These are phyloP conservation scores for Drosophila murphyi DNA, from an alignment of 1,140 invertebrate genomes.

Conservation along the genomic window DNA sequence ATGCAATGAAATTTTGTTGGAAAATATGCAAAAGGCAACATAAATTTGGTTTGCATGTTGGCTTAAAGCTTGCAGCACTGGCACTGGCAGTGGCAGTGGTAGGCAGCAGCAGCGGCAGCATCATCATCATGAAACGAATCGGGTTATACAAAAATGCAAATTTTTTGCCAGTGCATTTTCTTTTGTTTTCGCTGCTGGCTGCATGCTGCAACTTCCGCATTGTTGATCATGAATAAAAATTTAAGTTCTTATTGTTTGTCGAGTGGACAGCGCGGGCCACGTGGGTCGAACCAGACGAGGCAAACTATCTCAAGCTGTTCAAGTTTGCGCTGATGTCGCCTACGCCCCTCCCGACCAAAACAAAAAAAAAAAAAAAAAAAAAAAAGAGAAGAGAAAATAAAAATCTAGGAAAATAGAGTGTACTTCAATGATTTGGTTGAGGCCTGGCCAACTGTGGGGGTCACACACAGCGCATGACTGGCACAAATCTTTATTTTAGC, in stretches of 20 bases:
- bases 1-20: conserved; percentile 31
- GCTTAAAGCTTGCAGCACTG: conserved; percentile 25
- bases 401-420: conserved; percentile 27
- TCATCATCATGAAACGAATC: conserved; percentile 51
- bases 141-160: conserved; percentile 65
- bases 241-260: conserved; percentile 79
- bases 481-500: conserved; percentile 24
- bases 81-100: background rate
- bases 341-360: conserved; percentile 3
- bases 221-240: conserved; percentile 83
- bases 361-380: conserved; percentile 16
- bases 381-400: conserved; percentile 27
- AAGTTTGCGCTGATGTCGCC: conserved; percentile 34
- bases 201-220: conserved; percentile 74
- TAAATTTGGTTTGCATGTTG: conserved; percentile 26
- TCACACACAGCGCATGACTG: conserved; percentile 24
- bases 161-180: conserved; percentile 70
- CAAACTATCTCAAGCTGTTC: conserved; percentile 24
- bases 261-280: conserved; percentile 54
- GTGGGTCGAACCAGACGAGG: conserved; percentile 44
- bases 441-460: conserved; percentile 13
- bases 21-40: conserved; percentile 40
- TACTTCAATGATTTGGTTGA: conserved; percentile 70
- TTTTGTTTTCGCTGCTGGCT: conserved; percentile 63
- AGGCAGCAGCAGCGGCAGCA: conserved; percentile 28